Base-by-base conservation (phyloP, 1,140 invertebrate genomes). In the Harpegnathos saltator region DNA sequence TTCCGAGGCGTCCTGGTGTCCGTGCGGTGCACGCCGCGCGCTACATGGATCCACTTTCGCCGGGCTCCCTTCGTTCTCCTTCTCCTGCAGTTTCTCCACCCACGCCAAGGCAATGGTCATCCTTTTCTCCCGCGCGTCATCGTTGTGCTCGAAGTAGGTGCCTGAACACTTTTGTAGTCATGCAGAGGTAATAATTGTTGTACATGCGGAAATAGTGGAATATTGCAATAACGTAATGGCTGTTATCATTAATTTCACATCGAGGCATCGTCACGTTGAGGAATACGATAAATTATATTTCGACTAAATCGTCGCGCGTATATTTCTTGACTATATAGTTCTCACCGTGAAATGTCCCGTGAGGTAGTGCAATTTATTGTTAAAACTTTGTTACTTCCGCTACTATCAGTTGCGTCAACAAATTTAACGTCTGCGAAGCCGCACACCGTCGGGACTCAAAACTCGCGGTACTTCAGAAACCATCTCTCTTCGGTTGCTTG, bases 1-100 rank as follows among this genome's bases (percentile, higher is more conserved):
- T 91, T 86, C 85, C 85, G 71, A 85, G 69, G 73, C 85, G 84
- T 82, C 83, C 48, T 56, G 71, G 62, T n/a, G n/a, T n/a, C n/a
- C n/a, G n/a, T n/a, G n/a, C n/a, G n/a, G n/a, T 89, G 72, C 83
- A 77, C 85, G 71, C 62, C 56, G 66, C 69, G 75, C 81, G 54
- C 48, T 78, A 66, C 66, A 74, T 50, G 58, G 72, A 48, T 85
- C 22, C 63, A 77, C 63, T 71, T 82, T 78, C 48, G 44, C 17
- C 63, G 22, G 12, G 4, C 44, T 26, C 48, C 82, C 54, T 63
- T 52, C 48, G 58, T 63, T 26, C 69, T 66, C 69, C 54, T 69
- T 50, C 74, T 19, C 14, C 59, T n/a, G 38, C 22, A 22, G 26
- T 44, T 62, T 68, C 61, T 29, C 50, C 33, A 61, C 33, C 68